Evolutionary conservation across 2,888 invertebrate species (phyloP), one percentile per base, ranked within the genome.

Genomic region (Athetis lepigone): DNA sequence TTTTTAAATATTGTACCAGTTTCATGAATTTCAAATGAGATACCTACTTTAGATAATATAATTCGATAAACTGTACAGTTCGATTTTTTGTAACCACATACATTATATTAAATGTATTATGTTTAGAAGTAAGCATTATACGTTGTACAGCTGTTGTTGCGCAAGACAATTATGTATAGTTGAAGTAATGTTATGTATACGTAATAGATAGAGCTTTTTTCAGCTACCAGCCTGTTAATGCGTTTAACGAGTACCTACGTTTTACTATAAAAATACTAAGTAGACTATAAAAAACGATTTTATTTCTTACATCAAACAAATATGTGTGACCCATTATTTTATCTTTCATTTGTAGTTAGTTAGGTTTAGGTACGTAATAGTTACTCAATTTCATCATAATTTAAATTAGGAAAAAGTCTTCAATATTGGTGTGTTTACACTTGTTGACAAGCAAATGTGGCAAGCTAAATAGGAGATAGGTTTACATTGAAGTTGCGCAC

Each of bases 141-240:
- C 18, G 36, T 56, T 56, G 49, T 49, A 52, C n/a, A 54, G 50
- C 37, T 42, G 36, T 46, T 46, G 29, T 57, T 47, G 54, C 45
- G 49, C 59, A 55, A 27, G 29, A 43, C 56, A 56, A 57, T 21
- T 21, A 45, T 55, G 25, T 54, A 11, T 59, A 46, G 36, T 49
- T 21, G 37, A 33, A 59, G 58, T 51, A 42, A 55, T 46, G 55
- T 29, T 55, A 37, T 47, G 59, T 45, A 68, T 74, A 74, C 69
- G 75, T 70, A 70, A 74, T 55, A 55, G 9, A 42, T 60, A 23
- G 29, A 58, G 50, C 49, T 45, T 18, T 43, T 49, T 73, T 50
- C 13, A 11, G 37, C 51, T 40, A 36, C 13, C 33, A 33, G 33
- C 33, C 8, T 49, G 21, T 42, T 47, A 21, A n/a, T n/a, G n/a